Evolutionary conservation across 2,113 vertebrate species (phyloP), one percentile per base, ranked within the genome.

Genomic region (Thunnus thynnus): DNA sequence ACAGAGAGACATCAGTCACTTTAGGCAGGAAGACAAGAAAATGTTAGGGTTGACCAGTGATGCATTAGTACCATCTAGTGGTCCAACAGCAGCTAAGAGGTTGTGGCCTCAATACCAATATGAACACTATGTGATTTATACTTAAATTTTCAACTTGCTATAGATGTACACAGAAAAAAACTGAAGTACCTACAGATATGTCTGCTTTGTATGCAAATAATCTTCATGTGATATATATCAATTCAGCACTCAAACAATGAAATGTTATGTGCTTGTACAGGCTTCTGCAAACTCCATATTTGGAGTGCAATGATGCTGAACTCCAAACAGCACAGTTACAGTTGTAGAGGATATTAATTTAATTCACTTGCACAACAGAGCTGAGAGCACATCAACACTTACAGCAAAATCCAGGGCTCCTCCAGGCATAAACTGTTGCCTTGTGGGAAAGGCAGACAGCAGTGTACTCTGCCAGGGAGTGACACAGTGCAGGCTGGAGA

Each of bases 31-130:
- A 60, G 50, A 54, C 69, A 71, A 69, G 16, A 51, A 76, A 60
- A 56, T 62, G 18, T 86, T 83, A 85, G 0, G 76, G 82, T 88
- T 88, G 86, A 80, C 71, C 71, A 87, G 81, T 92, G 86, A 93
- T 85, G 86, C 88, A 91, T 89, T 91, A 91, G 82, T 93, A 89
- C 91, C 91, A 92, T 88, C 91, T 93, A 91, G 93, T 93, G 93
- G 93, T 68, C 48, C 52, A 69, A 47, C 20, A 58, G 63, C 64
- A 80, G 44, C 67, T 63, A 9, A 66, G 80, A 86, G 68, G 58
- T 74, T 80, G 58, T 57, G 76, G 83, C 85, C 64, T 85, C 73
- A 69, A 66, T 65, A 75, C 22, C 22, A 72, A 66, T 50, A 13
- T 80, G 47, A 84, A 51, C 48, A 60, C 30, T 32, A 79, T 74